Evolutionary conservation across 2,888 invertebrate species (phyloP).

Genomic region (Ennomos quercinarius): DNA sequence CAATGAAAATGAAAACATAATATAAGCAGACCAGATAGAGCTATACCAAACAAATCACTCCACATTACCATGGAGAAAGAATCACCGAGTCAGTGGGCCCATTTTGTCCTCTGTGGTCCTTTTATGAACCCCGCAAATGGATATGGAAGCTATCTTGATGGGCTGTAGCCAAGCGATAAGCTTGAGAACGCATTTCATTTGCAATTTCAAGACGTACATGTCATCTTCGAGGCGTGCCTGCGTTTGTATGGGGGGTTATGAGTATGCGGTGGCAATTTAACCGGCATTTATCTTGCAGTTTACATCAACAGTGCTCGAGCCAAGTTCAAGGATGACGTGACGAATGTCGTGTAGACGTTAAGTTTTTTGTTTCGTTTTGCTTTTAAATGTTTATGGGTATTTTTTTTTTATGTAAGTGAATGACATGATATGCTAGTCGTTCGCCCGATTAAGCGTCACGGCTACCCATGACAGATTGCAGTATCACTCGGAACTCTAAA

Average conservation of each 20-base stretch:
- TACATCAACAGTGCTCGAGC: conserved; percentile 28
- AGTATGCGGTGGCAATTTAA: conserved; percentile 36
- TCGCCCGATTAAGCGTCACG: too few species aligned
- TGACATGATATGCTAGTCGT: too few species aligned
- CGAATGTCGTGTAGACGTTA: conserved; percentile 3
- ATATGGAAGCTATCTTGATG: conserved; percentile 58
- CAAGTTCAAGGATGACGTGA: conserved; percentile 29
- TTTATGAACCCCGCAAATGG: conserved; percentile 59
- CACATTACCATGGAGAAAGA: conserved; percentile 20
- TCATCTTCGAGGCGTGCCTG: conserved; percentile 34
- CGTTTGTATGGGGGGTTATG: conserved; percentile 31
- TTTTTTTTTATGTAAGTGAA: too few species aligned
- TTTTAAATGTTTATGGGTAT: background rate
- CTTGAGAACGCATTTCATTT: conserved; percentile 65
- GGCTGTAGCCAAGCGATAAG: conserved; percentile 59
- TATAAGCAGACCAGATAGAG: conserved; percentile 32
- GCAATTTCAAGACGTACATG: conserved; percentile 53
- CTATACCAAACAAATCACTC: conserved; percentile 37
- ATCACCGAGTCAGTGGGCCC: conserved; percentile 43
- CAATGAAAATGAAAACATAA: conserved; percentile 27
- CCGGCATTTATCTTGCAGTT: conserved; percentile 29
- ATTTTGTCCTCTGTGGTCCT: conserved; percentile 54
- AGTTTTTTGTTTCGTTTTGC: background rate
- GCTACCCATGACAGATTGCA: too few species aligned
- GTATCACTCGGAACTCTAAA: too few species aligned